These are phyloP conservation scores for Synanthedon vespiformis DNA, from an alignment of 2,888 invertebrate species.

Conservation along the genomic window DNA sequence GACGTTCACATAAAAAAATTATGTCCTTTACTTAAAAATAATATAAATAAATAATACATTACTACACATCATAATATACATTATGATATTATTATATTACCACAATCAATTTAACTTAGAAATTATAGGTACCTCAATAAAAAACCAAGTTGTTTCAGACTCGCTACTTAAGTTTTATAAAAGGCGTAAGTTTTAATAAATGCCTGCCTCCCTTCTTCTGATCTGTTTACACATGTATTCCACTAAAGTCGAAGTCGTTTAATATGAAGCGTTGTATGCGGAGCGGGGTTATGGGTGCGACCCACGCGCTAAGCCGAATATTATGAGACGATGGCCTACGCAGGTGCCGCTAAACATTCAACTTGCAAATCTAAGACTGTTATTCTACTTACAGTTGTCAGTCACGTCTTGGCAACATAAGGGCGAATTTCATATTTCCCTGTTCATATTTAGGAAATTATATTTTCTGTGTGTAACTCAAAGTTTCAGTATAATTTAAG, in stretches of 20 bases:
- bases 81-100: no score
- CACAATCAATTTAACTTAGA: no score
- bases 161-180: no score
- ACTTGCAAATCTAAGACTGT: constrained; percentile 27
- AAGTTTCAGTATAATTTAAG: no score
- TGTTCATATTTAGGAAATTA: no score
- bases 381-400: constrained; percentile 18
- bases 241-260: constrained; percentile 25
- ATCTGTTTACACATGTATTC: constrained; percentile 14
- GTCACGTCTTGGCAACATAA: constrained; percentile 28
- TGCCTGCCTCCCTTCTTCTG: background rate
- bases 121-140: no score
- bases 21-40: no score
- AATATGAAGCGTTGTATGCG: constrained; percentile 22
- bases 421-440: background rate
- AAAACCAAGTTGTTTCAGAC: no score
- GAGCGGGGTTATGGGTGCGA: constrained; percentile 8
- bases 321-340: constrained; percentile 63
- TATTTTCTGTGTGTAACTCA: no score
- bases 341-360: constrained; percentile 66
- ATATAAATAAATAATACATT: no score
- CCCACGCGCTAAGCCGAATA: constrained; percentile 64
- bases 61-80: no score
- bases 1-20: no score
- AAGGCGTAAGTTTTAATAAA: background rate